phyloP scores from a whole-genome alignment of 1,140 invertebrate genomes.

The Ceratosolen solmsi region DNA sequence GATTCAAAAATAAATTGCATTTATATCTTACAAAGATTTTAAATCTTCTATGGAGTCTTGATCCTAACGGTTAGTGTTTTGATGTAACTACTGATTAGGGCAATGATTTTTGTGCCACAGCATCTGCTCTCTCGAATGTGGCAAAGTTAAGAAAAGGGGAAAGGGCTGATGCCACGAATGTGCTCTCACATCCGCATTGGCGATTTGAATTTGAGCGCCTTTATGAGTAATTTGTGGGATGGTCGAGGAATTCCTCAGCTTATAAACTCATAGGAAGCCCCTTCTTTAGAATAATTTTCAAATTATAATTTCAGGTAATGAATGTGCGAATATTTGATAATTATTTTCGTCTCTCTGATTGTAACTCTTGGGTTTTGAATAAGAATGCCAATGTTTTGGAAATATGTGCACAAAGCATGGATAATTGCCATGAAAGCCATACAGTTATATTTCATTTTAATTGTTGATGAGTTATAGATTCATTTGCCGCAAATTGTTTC shows the following conservation, averaged over 20 bases:
- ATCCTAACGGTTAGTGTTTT: background rate
- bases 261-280: background rate
- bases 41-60: background rate
- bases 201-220: background rate
- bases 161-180: background rate
- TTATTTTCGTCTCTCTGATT: no score
- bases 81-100: background rate
- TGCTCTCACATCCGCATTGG: background rate
- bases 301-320: no score
- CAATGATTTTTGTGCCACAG: background rate
- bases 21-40: background rate
- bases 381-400: no score
- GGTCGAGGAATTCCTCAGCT: background rate
- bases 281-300: background rate
- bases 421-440: no score
- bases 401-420: no score
- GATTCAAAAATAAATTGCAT: background rate
- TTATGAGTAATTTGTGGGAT: constrained; percentile 26
- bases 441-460: no score
- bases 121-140: background rate
- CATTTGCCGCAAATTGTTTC: no score
- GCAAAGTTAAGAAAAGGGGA: no score
- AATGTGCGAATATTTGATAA: no score
- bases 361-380: no score
- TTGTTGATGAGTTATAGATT: no score